Evolutionary conservation across 2,888 invertebrate genomes (phyloP).

Genomic region (Bruchidius siliquastri): DNA sequence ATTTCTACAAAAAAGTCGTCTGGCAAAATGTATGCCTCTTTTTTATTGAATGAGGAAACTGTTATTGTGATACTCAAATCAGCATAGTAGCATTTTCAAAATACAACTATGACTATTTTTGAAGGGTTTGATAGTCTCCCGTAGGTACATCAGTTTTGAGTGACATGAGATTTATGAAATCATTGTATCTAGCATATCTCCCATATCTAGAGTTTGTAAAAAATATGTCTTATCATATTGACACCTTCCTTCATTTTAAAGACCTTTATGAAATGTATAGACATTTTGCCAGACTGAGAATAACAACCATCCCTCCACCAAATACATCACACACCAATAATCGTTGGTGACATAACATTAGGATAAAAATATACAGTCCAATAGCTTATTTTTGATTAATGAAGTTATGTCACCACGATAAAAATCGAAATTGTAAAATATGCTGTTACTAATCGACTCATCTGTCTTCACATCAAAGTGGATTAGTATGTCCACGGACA

Average conservation of each 20-base stretch:
- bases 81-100: no score
- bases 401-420: background rate
- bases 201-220: no score
- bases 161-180: no score
- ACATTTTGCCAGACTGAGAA: background rate
- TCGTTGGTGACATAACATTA: background rate
- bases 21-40: background rate
- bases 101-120: no score
- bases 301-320: background rate
- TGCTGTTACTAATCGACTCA: background rate
- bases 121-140: no score
- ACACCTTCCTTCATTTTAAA: no score
- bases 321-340: background rate
- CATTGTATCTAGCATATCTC: no score
- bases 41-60: background rate
- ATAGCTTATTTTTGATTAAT: background rate
- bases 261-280: no score
- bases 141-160: no score
- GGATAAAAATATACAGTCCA: background rate
- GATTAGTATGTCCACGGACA: background rate
- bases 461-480: background rate
- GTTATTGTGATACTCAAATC: background rate
- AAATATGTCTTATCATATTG: no score
- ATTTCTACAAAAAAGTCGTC: background rate
- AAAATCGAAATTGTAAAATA: background rate